Conservation (phyloP, 2,888 invertebrate species). For the Coenonympha glycerion region DNA sequence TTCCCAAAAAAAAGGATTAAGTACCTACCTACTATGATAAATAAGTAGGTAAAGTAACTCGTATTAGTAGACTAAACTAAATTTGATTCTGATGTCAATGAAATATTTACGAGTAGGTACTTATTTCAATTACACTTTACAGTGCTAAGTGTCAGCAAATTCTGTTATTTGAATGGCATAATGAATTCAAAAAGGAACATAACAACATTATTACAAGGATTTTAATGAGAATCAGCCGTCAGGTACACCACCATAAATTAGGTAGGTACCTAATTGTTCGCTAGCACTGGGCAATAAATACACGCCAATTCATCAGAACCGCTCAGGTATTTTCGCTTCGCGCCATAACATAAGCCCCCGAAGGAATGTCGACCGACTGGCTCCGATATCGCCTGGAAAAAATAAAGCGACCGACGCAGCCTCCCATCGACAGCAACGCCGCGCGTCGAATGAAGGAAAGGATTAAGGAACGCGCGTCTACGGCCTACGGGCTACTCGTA, state of each 20-base stretch:
- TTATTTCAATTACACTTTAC: no score
- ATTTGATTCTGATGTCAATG: no score
- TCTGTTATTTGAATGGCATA: no score
- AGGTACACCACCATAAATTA: no score
- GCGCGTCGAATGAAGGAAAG: conserved; percentile 49
- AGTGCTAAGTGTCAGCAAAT: no score
- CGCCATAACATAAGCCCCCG: conserved; percentile 67
- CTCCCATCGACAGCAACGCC: conserved; percentile 38
- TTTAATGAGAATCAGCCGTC: no score
- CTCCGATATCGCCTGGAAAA: conserved; percentile 48
- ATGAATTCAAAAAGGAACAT: no score
- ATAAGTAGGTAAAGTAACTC: background rate
- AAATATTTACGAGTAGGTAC: no score
- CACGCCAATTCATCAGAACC: conserved; percentile 62
- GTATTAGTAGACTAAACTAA: no score
- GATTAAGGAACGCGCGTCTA: conserved; percentile 34
- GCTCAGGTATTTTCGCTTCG: conserved; percentile 67
- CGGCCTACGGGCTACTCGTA: conserved; percentile 15
- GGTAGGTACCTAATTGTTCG: conserved; percentile 22
- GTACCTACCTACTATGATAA: no score
- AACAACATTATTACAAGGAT: no score
- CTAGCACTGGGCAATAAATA: conserved; percentile 49
- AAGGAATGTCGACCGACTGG: conserved; percentile 67
- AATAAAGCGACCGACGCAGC: conserved; percentile 44
- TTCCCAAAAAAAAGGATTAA: background rate